phyloP scores from a whole-genome alignment of 2,113 vertebrate genomes.

The Indri indri region DNA sequence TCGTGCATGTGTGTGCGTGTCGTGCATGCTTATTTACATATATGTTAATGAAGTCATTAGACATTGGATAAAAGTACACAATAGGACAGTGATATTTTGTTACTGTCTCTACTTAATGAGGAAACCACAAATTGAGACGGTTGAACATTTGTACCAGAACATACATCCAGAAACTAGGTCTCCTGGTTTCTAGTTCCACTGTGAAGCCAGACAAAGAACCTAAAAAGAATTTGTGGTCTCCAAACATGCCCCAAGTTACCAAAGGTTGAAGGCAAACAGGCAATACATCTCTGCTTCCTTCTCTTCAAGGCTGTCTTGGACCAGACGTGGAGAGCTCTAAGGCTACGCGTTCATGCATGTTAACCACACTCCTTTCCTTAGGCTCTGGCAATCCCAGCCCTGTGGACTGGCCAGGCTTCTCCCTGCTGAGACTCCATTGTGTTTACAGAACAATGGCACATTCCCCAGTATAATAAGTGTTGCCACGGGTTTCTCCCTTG shows the following conservation, averaged over 20 bases:
- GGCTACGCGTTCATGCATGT: background rate
- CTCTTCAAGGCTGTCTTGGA: background rate
- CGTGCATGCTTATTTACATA: background rate
- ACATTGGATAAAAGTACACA: background rate
- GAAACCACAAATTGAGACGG: background rate
- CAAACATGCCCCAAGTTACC: background rate
- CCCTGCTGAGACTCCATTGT: background rate
- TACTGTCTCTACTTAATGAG: background rate
- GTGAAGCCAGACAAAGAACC: background rate
- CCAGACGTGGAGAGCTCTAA: background rate
- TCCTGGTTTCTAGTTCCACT: background rate
- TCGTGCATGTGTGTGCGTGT: too few relatives aligned
- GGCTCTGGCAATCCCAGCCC: background rate
- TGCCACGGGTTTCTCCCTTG: background rate
- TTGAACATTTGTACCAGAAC: background rate
- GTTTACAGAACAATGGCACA: background rate
- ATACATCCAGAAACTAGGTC: background rate
- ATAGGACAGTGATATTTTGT: background rate
- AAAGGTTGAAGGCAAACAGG: background rate
- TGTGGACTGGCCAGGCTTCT: background rate
- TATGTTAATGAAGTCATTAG: slow-evolving; percentile 10
- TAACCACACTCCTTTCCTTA: background rate
- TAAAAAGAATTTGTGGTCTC: background rate
- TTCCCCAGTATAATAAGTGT: too few relatives aligned
- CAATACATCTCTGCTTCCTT: background rate